Evolutionary conservation across 2,888 invertebrate genomes (phyloP).

Genomic region (Lingula anatina): DNA sequence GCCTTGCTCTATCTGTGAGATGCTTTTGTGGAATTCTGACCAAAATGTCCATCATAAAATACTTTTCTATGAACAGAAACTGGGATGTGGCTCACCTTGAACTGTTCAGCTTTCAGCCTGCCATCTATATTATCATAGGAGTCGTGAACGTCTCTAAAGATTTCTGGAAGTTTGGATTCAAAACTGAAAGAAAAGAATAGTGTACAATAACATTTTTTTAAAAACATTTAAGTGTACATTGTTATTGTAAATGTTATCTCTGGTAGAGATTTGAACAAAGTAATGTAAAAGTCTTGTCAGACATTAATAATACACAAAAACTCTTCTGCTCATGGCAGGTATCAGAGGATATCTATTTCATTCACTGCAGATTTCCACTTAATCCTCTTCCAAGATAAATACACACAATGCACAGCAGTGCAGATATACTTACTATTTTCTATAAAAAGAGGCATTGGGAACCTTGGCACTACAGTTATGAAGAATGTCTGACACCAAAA

Average conservation of each 20-base stretch:
- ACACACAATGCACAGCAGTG: too few relatives aligned
- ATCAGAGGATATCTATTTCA: too few relatives aligned
- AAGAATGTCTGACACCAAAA: conserved; percentile 91
- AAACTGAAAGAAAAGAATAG: conserved; percentile 59
- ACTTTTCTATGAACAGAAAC: too few relatives aligned
- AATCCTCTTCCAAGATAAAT: too few relatives aligned
- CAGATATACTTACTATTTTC: conserved; percentile 55
- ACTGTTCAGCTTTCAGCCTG: conserved; percentile 90
- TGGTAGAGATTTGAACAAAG: too few relatives aligned
- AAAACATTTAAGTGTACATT: background rate
- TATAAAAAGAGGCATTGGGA: conserved; percentile 88
- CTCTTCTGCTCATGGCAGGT: too few relatives aligned
- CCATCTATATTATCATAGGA: conserved; percentile 73
- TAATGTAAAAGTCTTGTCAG: too few relatives aligned
- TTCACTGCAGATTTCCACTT: too few relatives aligned
- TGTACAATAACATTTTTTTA: background rate
- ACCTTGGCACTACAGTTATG: conserved; percentile 96
- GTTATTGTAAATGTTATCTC: background rate
- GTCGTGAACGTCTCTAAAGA: conserved; percentile 71
- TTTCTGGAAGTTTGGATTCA: conserved; percentile 72
- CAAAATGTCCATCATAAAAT: too few relatives aligned
- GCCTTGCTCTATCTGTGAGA: too few relatives aligned
- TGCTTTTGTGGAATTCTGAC: too few relatives aligned
- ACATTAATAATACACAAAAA: too few relatives aligned
- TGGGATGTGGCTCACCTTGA: conserved; percentile 61